Conservation (phyloP, 2,797 vertebrate genomes). For the Bothrops alternatus region DNA sequence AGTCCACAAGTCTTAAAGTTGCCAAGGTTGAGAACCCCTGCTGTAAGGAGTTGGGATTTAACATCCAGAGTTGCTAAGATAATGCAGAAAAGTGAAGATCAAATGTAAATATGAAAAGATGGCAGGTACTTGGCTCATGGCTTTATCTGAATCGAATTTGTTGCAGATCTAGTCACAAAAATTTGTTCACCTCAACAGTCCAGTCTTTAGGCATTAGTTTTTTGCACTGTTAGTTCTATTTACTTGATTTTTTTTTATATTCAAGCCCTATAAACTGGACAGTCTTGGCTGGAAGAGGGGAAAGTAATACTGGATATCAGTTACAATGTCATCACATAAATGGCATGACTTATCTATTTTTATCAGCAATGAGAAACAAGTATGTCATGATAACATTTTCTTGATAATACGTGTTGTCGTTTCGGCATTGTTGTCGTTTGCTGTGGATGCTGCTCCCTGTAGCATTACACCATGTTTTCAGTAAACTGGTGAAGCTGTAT, state of each 20-base stretch:
- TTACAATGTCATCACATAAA: neutral
- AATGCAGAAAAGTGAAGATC: neutral
- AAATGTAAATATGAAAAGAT: neutral
- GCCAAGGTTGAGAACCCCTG: too few species aligned
- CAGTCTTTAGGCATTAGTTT: neutral
- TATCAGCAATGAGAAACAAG: neutral
- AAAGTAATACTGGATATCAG: neutral
- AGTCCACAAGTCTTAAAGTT: too few species aligned
- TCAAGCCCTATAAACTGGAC: neutral
- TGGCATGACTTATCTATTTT: neutral
- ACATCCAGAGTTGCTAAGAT: neutral
- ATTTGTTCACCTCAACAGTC: neutral
- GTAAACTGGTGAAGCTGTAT: neutral
- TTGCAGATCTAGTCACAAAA: neutral
- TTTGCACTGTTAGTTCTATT: neutral
- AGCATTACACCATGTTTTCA: neutral
- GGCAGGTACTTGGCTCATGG: neutral
- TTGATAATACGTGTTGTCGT: neutral
- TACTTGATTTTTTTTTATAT: neutral
- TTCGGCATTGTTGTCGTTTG: neutral
- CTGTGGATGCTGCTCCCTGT: neutral
- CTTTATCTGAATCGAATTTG: neutral
- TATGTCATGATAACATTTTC: neutral
- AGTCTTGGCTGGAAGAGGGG: neutral
- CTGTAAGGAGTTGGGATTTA: neutral